Base-by-base conservation (phyloP, 2,797 vertebrate genomes). In the Alauda arvensis region DNA sequence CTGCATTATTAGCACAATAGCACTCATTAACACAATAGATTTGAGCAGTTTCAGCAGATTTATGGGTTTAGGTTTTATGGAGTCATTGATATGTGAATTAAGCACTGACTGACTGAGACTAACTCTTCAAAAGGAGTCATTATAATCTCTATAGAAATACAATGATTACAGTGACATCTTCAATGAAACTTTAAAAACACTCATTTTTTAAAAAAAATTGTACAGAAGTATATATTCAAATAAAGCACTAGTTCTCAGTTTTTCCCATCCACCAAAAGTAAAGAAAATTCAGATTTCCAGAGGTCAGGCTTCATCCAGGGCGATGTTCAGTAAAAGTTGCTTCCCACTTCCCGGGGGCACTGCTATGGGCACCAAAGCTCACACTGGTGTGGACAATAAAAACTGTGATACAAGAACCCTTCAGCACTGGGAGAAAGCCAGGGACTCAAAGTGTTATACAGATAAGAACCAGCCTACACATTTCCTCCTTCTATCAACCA, bases 41-140 rank as follows among this genome's bases (percentile, higher is more conserved):
- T 31, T 11, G 37, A 91, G 65, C 40, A 85, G 40, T 87, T 94
- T 92, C 80, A 74, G 68, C 56, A 92, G 90, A 91, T 88, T 85
- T 93, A 90, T 82, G 75, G 68, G 43, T 89, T 87, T 85, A 51
- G 51, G 77, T 60, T 91, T 90, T 94, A 81, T 85, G 39, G 71
- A 94, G 87, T 91, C 91, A 95, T 26, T 94, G 93, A 95, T 95
- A 95, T 14, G 48, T 87, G 91, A 95, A 94, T 95, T 95, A 95
- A 95, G 94, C 80, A 82, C 85, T 92, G 85, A 94, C 77, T 94
- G 92, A 92, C 75, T 89, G 90, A 87, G 83, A 89, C 67, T 93
- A 90, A 67, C 75, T 79, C 71, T 93, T 95, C 88, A 87, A 93
- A 92, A 81, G 71, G 87, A 92, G 57, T 95, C 87, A 94, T 95